Base-by-base conservation (phyloP, 2,888 invertebrate genomes). In the Phragmatobia fuliginosa region DNA sequence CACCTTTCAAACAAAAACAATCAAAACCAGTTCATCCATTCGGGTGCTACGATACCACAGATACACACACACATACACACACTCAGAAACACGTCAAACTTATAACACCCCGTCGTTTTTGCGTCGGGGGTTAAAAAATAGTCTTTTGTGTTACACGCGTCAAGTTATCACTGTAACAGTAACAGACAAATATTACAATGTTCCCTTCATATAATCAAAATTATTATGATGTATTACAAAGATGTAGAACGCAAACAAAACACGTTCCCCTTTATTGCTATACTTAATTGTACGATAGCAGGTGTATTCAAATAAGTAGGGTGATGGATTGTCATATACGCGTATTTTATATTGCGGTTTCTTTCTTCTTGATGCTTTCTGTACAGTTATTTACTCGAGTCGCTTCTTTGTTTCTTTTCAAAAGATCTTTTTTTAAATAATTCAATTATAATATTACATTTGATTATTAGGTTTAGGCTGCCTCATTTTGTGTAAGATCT, bases 221-320 rank as follows among this genome's bases (percentile, higher is more conserved):
- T 38, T 38, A 62, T 62, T 62, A 62, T 62, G 36, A 38, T 18
- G 8, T 38, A n/a, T 52, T 25, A 38, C 28, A 28, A 38, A 62
- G 38, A 62, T 28, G 38, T 62, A 36, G 28, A 36, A 62, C 28
- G 38, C 28, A 62, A 62, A 38, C 61, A 62, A 16, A 52, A 38
- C 38, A 28, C 38, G 28, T 38, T 8, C 25, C 61, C 25, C 61
- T 62, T 18, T 61, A 61, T 62, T 38, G 61, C 61, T 18, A 18
- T 28, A 62, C 38, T 62, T 33, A 64, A 45, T 32, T 33, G 32
- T 33, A 52, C 14, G 63, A 49, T n/a, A 64, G 25, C 52, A 52
- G 25, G 49, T 64, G 52, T 64, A 64, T 49, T 49, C 31, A 33
- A 33, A 63, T 63, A 32, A 32, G n/a, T 45, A 52, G 52, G 52